These are phyloP conservation scores for Rhagium mordax DNA, from an alignment of 2,888 invertebrate genomes.

Conservation along the genomic window DNA sequence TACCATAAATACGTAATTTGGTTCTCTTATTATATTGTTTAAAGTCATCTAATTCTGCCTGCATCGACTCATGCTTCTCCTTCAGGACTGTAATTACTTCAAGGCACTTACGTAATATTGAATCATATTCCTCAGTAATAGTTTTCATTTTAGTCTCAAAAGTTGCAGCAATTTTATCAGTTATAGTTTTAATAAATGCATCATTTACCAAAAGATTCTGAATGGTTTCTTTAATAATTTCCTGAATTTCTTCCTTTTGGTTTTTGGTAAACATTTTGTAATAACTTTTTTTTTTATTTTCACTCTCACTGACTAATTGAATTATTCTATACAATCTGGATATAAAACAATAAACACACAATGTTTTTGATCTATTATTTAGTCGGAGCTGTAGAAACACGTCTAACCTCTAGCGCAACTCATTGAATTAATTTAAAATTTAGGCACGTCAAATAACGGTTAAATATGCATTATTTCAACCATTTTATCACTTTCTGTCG, in stretches of 20 bases:
- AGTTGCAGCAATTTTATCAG: not conserved
- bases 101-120: not conserved
- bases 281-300: not conserved
- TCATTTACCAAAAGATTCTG: not conserved
- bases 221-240: not conserved
- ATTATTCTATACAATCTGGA: too few relatives aligned
- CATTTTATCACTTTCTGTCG: too few relatives aligned
- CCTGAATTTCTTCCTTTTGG: not conserved
- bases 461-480: too few relatives aligned
- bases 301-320: too few relatives aligned
- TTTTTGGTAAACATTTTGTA: not conserved
- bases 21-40: not conserved
- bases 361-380: too few relatives aligned
- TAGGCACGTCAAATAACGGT: too few relatives aligned
- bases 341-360: too few relatives aligned
- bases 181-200: not conserved
- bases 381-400: too few relatives aligned
- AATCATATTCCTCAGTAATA: too few relatives aligned
- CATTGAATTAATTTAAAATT: too few relatives aligned
- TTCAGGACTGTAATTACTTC: not conserved
- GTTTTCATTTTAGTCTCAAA: not conserved
- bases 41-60: not conserved
- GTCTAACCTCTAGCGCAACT: too few relatives aligned
- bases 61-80: not conserved
- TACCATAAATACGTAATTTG: not conserved